phyloP scores from a whole-genome alignment of 2,888 invertebrate genomes.

The Unio delphinus region DNA sequence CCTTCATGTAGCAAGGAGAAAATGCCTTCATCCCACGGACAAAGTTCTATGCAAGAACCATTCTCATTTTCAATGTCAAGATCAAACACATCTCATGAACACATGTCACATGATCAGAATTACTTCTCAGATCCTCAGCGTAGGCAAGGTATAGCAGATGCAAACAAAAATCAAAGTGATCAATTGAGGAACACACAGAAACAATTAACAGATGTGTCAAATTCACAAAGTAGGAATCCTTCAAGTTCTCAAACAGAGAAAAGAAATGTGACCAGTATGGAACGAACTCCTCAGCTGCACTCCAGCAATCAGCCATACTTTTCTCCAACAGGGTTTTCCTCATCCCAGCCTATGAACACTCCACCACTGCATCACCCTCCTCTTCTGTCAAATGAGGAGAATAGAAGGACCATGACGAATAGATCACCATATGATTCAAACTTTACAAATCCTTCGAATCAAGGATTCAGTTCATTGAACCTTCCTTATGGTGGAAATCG shows the following conservation, averaged over 20 bases:
- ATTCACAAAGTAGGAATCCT: slow-evolving; percentile 24
- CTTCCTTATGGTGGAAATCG: slow-evolving; percentile 33
- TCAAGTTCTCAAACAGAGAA: not conserved
- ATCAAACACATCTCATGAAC: not conserved
- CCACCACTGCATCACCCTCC: slow-evolving; percentile 56
- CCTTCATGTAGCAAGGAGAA: slow-evolving; percentile 39
- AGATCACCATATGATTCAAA: slow-evolving; percentile 40
- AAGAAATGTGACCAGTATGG: slow-evolving; percentile 9
- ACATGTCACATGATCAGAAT: slow-evolving; percentile 18
- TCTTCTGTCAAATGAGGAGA: slow-evolving; percentile 37
- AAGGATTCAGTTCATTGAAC: slow-evolving; percentile 37
- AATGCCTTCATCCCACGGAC: slow-evolving; percentile 22
- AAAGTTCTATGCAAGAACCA: slow-evolving; percentile 22
- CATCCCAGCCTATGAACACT: slow-evolving; percentile 49
- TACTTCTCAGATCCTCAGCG: slow-evolving; percentile 31
- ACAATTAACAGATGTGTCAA: slow-evolving; percentile 17
- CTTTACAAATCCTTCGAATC: slow-evolving; percentile 35
- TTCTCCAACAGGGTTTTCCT: slow-evolving; percentile 39
- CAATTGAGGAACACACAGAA: slow-evolving; percentile 33
- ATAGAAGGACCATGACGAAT: slow-evolving; percentile 32
- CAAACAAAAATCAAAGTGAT: slow-evolving; percentile 34
- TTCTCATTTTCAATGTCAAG: slow-evolving; percentile 24
- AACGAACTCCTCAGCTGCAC: slow-evolving; percentile 47
- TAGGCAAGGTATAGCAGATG: slow-evolving; percentile 20
- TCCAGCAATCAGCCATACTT: slow-evolving; percentile 44